Conservation (phyloP, 2,797 vertebrate species). For the Pangasius djambal region DNA sequence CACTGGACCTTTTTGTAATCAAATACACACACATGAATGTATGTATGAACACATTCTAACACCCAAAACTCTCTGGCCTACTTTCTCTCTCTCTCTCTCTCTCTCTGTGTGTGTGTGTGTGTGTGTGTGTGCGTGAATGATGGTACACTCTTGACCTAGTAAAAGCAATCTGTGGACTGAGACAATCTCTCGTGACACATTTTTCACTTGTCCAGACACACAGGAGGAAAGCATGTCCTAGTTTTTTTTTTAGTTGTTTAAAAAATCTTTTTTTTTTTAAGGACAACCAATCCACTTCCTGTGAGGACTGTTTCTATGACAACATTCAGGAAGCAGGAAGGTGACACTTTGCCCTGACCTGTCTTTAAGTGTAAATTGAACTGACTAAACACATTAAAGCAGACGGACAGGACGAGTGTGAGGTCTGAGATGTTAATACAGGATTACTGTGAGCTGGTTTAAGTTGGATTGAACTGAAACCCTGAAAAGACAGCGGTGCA, state of each 20-base stretch:
- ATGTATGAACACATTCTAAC: not conserved
- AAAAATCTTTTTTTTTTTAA: not conserved
- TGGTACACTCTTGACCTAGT: not conserved
- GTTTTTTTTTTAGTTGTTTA: not conserved
- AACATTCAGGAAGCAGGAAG: not conserved
- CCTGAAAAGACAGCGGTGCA: not conserved
- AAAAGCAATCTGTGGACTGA: constrained; percentile 18
- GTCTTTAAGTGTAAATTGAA: not conserved
- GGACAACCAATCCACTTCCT: not conserved
- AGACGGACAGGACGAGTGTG: not conserved
- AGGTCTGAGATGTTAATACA: constrained; percentile 22
- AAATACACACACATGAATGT: not conserved
- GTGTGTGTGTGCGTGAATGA: not conserved
- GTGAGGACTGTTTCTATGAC: not conserved
- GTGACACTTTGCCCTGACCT: not conserved
- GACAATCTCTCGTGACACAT: not conserved
- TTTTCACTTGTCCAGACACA: constrained; percentile 6
- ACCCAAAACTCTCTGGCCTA: not conserved
- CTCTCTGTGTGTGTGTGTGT: not conserved
- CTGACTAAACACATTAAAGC: not conserved
- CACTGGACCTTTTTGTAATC: not conserved
- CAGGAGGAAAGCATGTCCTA: not conserved
- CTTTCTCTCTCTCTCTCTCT: too few relatives aligned
- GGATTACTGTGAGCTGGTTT: constrained; percentile 36
- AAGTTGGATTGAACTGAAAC: constrained; percentile 27